A percentile compares a stretch with the other conserved stretches of the same genome.
Conservation (phyloP, 2,113 vertebrate genomes). For the Pterophyllum scalare region DNA sequence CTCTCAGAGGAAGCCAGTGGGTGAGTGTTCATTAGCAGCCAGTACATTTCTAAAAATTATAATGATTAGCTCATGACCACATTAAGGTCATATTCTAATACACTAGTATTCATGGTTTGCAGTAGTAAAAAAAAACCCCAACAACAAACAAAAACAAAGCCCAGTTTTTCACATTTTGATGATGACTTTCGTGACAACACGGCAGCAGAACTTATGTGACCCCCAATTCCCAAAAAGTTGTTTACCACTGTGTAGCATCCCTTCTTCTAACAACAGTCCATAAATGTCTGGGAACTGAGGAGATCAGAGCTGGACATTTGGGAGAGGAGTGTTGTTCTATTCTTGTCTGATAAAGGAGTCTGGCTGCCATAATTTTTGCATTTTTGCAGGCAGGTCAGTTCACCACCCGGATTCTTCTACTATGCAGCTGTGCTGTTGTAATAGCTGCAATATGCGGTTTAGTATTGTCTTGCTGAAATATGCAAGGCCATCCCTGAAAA, state of each 20-base stretch:
- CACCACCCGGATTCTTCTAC: not conserved
- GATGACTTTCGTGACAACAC: not conserved
- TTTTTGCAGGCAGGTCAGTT: too few relatives aligned
- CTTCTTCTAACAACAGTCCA: not conserved
- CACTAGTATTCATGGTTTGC: not conserved
- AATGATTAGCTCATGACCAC: not conserved
- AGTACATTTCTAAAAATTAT: not conserved
- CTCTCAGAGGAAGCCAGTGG: not conserved
- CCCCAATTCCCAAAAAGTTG: too few relatives aligned
- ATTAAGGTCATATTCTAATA: not conserved
- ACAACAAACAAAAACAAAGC: not conserved
- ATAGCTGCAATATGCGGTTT: not conserved
- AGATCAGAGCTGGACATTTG: not conserved
- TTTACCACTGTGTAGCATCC: not conserved
- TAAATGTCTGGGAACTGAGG: not conserved
- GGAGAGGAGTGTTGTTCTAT: not conserved
- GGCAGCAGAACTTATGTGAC: not conserved
- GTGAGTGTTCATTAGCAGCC: constrained; percentile 9
- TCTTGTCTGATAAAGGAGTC: not conserved
- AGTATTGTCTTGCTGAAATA: not conserved
- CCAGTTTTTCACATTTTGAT: not conserved
- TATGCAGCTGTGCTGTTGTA: not conserved
- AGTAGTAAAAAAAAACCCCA: not conserved
- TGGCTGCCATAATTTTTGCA: not conserved
- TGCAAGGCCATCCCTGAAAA: not conserved